These are phyloP conservation scores for Hololepta plana DNA, from an alignment of 2,888 invertebrate genomes.

Conservation along the genomic window DNA sequence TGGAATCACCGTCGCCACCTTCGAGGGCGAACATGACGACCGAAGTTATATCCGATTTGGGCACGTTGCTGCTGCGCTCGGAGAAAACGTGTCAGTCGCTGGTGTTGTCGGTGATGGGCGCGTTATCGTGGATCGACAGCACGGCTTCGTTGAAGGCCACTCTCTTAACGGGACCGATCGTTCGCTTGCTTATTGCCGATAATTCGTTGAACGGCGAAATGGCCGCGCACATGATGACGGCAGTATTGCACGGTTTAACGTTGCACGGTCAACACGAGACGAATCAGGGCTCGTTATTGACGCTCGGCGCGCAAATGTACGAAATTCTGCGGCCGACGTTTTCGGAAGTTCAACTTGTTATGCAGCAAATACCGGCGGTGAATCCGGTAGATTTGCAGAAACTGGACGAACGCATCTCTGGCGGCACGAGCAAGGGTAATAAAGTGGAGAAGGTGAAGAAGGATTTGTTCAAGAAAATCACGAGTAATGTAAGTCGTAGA, in stretches of 20 bases:
- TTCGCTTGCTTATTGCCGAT: constrained; percentile 43
- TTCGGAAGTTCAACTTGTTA: constrained; percentile 45
- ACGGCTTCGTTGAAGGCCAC: constrained; percentile 66
- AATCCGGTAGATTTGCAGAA: constrained; percentile 65
- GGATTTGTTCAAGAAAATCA: constrained; percentile 79
- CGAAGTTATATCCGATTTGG: constrained; percentile 69
- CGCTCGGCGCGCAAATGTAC: constrained; percentile 70
- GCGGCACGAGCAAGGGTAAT: constrained; percentile 46
- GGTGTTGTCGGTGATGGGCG: constrained; percentile 42
- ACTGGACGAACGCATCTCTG: constrained; percentile 66
- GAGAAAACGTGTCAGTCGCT: constrained; percentile 45
- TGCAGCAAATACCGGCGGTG: constrained; percentile 69
- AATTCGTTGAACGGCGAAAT: constrained; percentile 44
- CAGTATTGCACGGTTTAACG: constrained; percentile 53
- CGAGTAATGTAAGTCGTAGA: constrained; percentile 51
- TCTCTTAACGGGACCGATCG: constrained; percentile 50
- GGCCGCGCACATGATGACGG: constrained; percentile 56
- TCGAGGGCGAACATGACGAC: constrained; percentile 32
- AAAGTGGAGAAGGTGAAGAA: constrained; percentile 81
- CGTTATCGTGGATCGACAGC: constrained; percentile 77
- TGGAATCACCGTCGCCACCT: constrained; percentile 44
- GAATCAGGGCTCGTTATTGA: constrained; percentile 63
- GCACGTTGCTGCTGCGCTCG: constrained; percentile 49
- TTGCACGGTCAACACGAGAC: constrained; percentile 82
- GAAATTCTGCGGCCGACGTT: constrained; percentile 64